Evolutionary conservation across 2,113 vertebrate species (phyloP).

Genomic region (Centropus unirufus): DNA sequence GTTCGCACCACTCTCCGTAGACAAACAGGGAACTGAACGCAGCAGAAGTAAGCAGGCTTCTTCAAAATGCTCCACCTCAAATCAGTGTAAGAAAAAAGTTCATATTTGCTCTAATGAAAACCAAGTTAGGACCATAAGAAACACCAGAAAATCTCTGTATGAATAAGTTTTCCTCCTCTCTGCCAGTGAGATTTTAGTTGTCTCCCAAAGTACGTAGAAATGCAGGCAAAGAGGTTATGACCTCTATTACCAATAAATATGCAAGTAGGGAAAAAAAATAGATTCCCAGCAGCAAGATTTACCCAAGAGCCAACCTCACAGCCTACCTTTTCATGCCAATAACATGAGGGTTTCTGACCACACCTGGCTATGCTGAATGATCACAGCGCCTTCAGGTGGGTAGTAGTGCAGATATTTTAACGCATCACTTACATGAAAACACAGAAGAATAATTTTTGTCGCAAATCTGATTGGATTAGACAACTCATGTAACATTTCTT

Average conservation of each 20-base stretch:
- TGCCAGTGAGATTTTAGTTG: neutral
- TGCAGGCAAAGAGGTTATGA: neutral
- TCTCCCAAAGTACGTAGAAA: neutral
- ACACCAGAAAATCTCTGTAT: neutral
- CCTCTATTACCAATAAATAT: neutral
- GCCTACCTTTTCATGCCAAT: neutral
- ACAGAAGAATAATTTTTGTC: neutral
- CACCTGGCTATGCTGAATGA: neutral
- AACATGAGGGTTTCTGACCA: neutral
- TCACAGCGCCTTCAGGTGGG: neutral
- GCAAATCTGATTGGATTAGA: neutral
- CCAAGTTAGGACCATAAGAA: neutral
- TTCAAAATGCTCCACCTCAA: neutral
- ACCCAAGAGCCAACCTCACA: neutral
- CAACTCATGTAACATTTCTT: neutral
- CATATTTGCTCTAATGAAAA: neutral
- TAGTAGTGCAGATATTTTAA: neutral
- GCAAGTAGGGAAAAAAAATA: neutral
- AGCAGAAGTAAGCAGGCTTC: neutral
- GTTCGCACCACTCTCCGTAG: neutral
- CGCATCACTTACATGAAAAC: neutral
- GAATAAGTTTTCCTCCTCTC: neutral
- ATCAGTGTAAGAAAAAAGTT: neutral
- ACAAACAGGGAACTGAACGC: neutral
- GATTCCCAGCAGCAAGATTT: neutral